phyloP scores from a whole-genome alignment of 2,888 invertebrate genomes.

The Poecilobothrus nobilitatus region DNA sequence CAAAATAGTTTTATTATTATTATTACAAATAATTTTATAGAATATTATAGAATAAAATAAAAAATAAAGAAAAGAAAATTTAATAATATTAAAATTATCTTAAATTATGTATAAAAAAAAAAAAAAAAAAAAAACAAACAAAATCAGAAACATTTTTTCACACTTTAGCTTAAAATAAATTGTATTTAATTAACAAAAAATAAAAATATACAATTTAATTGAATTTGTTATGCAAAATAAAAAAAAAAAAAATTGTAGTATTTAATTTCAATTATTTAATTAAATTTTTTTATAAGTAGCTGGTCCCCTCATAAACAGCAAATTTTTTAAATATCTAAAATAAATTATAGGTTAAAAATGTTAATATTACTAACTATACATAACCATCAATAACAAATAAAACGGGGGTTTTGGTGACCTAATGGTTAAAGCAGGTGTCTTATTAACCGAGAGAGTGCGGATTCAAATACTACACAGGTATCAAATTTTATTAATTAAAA shows the following conservation, averaged over 20 bases:
- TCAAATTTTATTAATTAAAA: too few species aligned
- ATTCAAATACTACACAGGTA: too few species aligned
- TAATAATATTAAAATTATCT: slow-evolving; percentile 9
- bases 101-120: slow-evolving; percentile 22
- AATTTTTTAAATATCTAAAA: too few species aligned
- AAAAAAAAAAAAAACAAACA: slow-evolving; percentile 30
- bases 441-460: too few species aligned
- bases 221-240: slow-evolving; percentile 45
- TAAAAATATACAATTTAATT: slow-evolving; percentile 43
- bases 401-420: too few species aligned
- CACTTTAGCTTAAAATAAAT: slow-evolving; percentile 44
- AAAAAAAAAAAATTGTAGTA: slow-evolving; percentile 15
- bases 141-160: slow-evolving; percentile 44
- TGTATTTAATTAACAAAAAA: slow-evolving; percentile 31
- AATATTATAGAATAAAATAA: slow-evolving; percentile 24
- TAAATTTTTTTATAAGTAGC: too few species aligned
- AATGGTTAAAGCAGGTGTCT: too few species aligned
- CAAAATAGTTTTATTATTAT: slow-evolving; percentile 16
- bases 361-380: too few species aligned
- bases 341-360: too few species aligned
- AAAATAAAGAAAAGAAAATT: slow-evolving; percentile 27
- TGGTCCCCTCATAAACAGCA: too few species aligned
- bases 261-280: too few species aligned
- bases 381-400: too few species aligned
- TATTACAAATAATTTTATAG: slow-evolving; percentile 28